These are phyloP conservation scores for Choreutis nemorana DNA, from an alignment of 2,888 invertebrate genomes.

Conservation along the genomic window DNA sequence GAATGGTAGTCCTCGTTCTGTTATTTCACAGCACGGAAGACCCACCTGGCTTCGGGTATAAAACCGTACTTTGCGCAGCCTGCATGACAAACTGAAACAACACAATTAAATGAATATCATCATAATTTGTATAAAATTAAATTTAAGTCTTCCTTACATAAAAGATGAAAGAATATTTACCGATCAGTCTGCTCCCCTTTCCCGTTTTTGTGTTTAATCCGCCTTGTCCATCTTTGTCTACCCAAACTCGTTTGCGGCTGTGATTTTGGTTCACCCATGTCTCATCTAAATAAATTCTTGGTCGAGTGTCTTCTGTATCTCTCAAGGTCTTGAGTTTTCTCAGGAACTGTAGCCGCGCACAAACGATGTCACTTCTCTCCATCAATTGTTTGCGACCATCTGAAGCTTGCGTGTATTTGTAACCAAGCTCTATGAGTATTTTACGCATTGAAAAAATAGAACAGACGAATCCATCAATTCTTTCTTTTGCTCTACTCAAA, in stretches of 20 bases:
- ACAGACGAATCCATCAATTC: conserved; percentile 3
- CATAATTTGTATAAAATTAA: too few relatives aligned
- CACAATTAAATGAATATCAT: too few relatives aligned
- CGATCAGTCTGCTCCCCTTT: conserved; percentile 3
- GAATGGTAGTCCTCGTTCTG: conserved; percentile 8
- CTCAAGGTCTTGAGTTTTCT: conserved; percentile 6
- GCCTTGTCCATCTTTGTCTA: conserved; percentile 7
- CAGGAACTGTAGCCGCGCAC: conserved; percentile 4
- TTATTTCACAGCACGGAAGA: conserved; percentile 5
- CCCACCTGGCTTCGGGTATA: conserved; percentile 6
- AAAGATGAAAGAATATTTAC: too few relatives aligned
- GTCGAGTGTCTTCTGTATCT: conserved; percentile 5
- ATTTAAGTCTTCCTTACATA: too few relatives aligned
- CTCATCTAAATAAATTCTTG: conserved; percentile 7
- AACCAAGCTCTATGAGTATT: conserved; percentile 1
- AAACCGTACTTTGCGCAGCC: conserved; percentile 7
- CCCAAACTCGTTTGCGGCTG: conserved; percentile 6
- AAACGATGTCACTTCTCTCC: conserved; percentile 6
- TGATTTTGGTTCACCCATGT: conserved; percentile 9
- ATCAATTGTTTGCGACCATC: conserved; percentile 3
- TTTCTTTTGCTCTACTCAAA: conserved; percentile 3
- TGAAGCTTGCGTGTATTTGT: background rate
- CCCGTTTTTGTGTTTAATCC: conserved; percentile 6
- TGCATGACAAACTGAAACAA: conserved; percentile 8
- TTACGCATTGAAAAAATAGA: conserved; percentile 3